A percentile compares a stretch with the other conserved stretches of the same genome.
These are phyloP conservation scores for Alsophila aescularia DNA, from an alignment of 2,888 invertebrate genomes.

Conservation along the genomic window DNA sequence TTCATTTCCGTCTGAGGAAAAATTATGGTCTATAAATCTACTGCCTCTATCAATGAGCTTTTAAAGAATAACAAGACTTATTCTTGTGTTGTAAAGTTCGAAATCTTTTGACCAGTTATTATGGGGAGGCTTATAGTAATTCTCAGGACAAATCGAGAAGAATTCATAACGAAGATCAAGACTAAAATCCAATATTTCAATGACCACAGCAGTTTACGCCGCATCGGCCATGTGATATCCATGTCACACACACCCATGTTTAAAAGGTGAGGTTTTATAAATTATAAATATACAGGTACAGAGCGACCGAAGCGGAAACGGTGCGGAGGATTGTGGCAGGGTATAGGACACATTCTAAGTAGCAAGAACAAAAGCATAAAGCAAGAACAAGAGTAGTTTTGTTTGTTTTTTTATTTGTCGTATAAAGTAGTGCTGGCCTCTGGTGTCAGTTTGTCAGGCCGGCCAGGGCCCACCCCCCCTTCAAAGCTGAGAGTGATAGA, in stretches of 20 bases:
- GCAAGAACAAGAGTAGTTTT: no score
- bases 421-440: no score
- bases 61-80: neutral
- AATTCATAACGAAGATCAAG: constrained; percentile 41
- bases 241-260: constrained; percentile 48
- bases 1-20: constrained; percentile 9
- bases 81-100: neutral
- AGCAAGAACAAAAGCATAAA: no score
- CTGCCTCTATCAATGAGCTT: neutral
- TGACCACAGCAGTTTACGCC: constrained; percentile 64
- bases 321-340: no score
- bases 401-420: no score
- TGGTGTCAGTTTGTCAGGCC: no score
- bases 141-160: constrained; percentile 16
- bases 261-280: constrained; percentile 54
- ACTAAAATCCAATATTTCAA: constrained; percentile 64
- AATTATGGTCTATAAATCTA: neutral
- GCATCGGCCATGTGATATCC: constrained; percentile 65
- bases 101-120: neutral
- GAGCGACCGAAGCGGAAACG: no score
- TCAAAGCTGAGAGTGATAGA: no score
- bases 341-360: no score
- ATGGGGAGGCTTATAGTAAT: constrained; percentile 11
- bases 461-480: no score
- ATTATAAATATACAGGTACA: no score